Evolutionary conservation across 2,113 vertebrate species (phyloP).

Genomic region (Crocuta crocuta): DNA sequence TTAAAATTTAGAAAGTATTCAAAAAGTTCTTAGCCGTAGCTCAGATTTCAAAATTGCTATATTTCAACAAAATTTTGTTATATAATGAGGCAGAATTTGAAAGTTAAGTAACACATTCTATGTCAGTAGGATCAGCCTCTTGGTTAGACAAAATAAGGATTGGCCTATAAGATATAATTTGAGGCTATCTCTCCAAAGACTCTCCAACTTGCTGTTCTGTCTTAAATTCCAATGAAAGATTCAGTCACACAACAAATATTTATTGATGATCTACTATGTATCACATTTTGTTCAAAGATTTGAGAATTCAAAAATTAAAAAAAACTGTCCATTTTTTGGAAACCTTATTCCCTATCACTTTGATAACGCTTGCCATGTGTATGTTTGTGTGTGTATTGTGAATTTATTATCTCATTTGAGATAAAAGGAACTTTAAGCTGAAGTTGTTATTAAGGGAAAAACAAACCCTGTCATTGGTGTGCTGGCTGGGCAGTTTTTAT

Average conservation of each 20-base stretch:
- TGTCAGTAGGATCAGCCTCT: background rate
- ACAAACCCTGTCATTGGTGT: background rate
- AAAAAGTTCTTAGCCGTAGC: background rate
- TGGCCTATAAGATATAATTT: background rate
- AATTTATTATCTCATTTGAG: background rate
- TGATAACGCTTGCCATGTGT: background rate
- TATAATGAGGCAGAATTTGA: background rate
- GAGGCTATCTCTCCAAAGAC: background rate
- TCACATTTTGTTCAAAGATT: background rate
- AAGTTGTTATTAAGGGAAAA: background rate
- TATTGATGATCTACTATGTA: background rate
- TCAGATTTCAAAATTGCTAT: background rate
- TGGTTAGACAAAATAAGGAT: background rate
- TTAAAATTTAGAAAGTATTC: background rate
- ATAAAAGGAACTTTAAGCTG: background rate
- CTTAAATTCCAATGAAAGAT: conserved; percentile 14
- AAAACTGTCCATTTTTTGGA: background rate
- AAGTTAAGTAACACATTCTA: background rate
- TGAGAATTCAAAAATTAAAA: background rate
- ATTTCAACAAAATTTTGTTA: background rate
- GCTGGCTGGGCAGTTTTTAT: background rate
- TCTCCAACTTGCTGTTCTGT: background rate
- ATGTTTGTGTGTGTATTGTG: background rate
- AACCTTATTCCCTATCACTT: background rate
- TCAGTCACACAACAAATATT: background rate